Percentiles rank a stretch among this genome's conserved stretches.
These are phyloP conservation scores for Aproaerema taeniolella DNA, from an alignment of 2,888 invertebrate species.

Conservation along the genomic window DNA sequence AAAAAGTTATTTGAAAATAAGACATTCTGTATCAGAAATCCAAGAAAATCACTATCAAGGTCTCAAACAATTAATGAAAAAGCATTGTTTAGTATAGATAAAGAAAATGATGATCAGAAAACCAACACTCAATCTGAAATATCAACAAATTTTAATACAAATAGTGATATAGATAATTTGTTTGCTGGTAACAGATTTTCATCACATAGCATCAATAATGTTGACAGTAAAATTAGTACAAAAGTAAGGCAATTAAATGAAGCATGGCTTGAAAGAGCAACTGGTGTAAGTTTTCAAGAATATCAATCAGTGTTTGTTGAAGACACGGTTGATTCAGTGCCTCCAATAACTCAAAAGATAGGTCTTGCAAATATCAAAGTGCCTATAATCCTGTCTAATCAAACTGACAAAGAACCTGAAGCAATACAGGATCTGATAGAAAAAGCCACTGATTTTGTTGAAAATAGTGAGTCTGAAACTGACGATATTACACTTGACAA, in stretches of 20 bases:
- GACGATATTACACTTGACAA: conserved; percentile 57
- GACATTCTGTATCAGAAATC: conserved; percentile 85
- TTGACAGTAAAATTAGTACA: conserved; percentile 20
- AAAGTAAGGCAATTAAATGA: conserved; percentile 50
- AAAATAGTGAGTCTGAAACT: conserved; percentile 84
- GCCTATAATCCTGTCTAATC: conserved; percentile 1
- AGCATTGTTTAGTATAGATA: conserved; percentile 21
- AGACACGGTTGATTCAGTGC: not conserved
- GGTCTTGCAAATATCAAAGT: not conserved
- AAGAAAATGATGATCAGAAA: conserved; percentile 18
- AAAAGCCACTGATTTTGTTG: conserved; percentile 79
- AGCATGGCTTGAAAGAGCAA: conserved; percentile 65
- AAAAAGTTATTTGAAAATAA: conserved; percentile 83
- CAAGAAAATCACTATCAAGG: conserved; percentile 76
- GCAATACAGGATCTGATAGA: conserved; percentile 43
- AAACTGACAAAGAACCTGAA: conserved; percentile 16
- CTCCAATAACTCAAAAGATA: conserved; percentile 19
- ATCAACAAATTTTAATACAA: too few relatives aligned
- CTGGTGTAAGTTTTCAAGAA: conserved; percentile 45
- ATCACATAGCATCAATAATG: conserved; percentile 19
- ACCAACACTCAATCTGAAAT: conserved; percentile 4
- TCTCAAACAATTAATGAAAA: conserved; percentile 28
- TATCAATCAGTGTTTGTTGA: conserved; percentile 13
- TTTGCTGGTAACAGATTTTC: too few relatives aligned
- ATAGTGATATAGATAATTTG: too few relatives aligned